phyloP scores from a whole-genome alignment of 2,888 invertebrate species.

The Meteorus colon region DNA sequence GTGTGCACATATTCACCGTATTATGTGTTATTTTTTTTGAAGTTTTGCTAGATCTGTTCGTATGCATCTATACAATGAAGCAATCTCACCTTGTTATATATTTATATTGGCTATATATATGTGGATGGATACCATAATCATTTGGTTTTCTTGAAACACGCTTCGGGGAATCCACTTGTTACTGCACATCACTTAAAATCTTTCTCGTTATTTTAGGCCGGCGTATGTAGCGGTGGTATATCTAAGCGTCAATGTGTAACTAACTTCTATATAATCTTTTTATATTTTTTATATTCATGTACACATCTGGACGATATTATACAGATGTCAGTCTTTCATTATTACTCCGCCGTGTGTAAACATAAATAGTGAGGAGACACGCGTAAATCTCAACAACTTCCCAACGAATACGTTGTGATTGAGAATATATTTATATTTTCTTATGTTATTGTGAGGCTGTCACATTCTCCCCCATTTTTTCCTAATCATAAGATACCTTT shows the following conservation, averaged over 20 bases:
- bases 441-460: too few relatives aligned
- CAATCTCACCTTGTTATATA: neutral
- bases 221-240: neutral
- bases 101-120: constrained; percentile 53
- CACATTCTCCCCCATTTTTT: too few relatives aligned
- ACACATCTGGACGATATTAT: neutral
- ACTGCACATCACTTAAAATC: constrained; percentile 35
- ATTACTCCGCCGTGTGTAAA: neutral
- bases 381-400: too few relatives aligned
- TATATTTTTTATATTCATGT: neutral
- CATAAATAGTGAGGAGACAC: neutral
- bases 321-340: neutral
- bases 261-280: neutral
- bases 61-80: neutral
- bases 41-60: neutral
- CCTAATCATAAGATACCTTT: too few relatives aligned
- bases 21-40: neutral
- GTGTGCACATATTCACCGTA: neutral
- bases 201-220: constrained; percentile 33
- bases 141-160: constrained; percentile 51
- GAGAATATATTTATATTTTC: too few relatives aligned
- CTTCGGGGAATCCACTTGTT: constrained; percentile 52
- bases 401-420: too few relatives aligned
- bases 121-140: constrained; percentile 22
- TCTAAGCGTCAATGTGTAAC: neutral